Evolutionary conservation across 2,113 vertebrate species (phyloP).

Genomic region (Etia nguti): DNA sequence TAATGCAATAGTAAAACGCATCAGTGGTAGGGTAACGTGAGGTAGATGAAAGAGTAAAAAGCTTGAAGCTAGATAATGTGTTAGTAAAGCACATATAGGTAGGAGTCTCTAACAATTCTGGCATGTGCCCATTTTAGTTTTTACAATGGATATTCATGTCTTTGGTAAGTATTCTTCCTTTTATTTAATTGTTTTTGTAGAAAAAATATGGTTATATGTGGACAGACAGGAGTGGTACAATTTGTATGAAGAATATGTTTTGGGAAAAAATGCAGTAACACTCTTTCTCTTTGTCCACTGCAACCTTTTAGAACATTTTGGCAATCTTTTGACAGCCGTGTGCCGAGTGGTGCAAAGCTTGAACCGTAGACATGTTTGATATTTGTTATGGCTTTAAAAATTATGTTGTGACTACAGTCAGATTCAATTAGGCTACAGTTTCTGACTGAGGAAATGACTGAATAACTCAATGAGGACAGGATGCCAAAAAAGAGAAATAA

Average conservation of each 20-base stretch:
- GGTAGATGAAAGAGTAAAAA: not conserved
- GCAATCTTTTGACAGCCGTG: too few species aligned
- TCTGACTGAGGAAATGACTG: not conserved
- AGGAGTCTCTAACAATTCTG: not conserved
- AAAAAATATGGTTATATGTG: not conserved
- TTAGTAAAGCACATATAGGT: fast-evolving
- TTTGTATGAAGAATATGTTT: too few species aligned
- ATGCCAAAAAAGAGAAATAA: not conserved
- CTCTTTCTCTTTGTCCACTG: too few species aligned
- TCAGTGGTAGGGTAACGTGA: not conserved
- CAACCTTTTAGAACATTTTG: too few species aligned
- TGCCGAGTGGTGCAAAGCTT: too few species aligned
- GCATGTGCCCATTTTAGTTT: not conserved
- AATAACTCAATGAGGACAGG: not conserved
- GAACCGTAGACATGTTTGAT: too few species aligned
- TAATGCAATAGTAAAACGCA: not conserved
- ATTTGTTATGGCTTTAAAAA: too few species aligned
- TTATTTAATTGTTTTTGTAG: not conserved
- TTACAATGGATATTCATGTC: not conserved
- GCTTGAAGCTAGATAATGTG: not conserved
- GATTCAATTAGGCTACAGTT: not conserved
- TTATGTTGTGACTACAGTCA: not conserved
- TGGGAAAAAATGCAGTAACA: too few species aligned
- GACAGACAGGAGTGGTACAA: not conserved
- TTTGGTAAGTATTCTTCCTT: not conserved